A percentile compares a stretch with the other conserved stretches of the same genome.
phyloP scores from a whole-genome alignment of 2,113 vertebrate genomes.

The Eurystomus gularis region DNA sequence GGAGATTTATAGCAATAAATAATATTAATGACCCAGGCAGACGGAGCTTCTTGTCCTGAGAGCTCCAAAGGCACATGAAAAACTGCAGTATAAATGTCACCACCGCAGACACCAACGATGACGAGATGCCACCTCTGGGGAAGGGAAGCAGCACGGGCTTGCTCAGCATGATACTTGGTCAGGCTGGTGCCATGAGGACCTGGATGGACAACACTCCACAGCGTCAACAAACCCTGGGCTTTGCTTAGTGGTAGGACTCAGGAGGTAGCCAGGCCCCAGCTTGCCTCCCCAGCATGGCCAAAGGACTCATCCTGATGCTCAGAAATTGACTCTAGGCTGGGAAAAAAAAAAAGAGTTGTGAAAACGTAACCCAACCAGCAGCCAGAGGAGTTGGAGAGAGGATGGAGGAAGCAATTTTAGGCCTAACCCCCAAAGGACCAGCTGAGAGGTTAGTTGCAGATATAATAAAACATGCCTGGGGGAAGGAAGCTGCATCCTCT shows the following conservation, averaged over 20 bases:
- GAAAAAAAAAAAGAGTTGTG: background rate
- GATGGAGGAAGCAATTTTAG: constrained; percentile 18
- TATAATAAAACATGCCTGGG: constrained; percentile 51
- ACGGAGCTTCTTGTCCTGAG: constrained; percentile 58
- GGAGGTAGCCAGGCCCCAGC: background rate
- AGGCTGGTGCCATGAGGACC: background rate
- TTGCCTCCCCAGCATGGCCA: background rate
- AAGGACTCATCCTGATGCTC: background rate
- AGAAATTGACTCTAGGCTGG: background rate
- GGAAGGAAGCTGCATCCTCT: constrained; percentile 23
- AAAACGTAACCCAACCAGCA: background rate
- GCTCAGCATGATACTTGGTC: background rate
- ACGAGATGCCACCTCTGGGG: constrained; percentile 57
- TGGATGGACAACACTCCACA: background rate
- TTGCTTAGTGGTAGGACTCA: background rate
- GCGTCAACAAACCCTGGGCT: background rate
- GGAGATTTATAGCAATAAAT: constrained; percentile 68
- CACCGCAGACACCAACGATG: constrained; percentile 48
- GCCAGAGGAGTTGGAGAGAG: background rate
- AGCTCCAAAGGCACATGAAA: constrained; percentile 70
- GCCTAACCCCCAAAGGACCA: constrained; percentile 10
- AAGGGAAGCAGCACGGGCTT: background rate
- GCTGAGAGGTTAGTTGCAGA: constrained; percentile 32
- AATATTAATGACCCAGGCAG: constrained; percentile 58
- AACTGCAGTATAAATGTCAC: constrained; percentile 64